Evolutionary conservation across 2,888 invertebrate genomes (phyloP).

Genomic region (Pseudoips prasinana): DNA sequence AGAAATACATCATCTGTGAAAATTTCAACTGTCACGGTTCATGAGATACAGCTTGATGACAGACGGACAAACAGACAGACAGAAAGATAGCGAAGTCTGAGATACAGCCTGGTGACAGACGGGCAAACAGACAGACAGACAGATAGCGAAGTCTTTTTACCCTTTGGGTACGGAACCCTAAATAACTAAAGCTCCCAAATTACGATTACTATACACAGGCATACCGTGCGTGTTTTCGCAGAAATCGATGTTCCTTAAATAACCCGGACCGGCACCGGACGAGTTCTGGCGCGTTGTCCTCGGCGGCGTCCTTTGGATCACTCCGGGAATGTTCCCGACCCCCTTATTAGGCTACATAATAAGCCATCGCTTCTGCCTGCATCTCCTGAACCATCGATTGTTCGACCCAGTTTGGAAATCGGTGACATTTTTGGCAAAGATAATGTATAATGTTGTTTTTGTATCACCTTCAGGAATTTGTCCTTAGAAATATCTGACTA

Average conservation of each 20-base stretch:
- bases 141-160: too few relatives aligned
- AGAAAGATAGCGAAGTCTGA: too few relatives aligned
- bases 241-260: constrained; percentile 66
- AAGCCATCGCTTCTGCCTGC: constrained; percentile 56
- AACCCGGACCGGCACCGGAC: constrained; percentile 54
- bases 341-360: constrained; percentile 75
- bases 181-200: constrained; percentile 52
- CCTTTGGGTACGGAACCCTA: too few relatives aligned
- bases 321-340: constrained; percentile 56
- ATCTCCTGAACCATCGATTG: constrained; percentile 63
- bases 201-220: constrained; percentile 56
- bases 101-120: too few relatives aligned
- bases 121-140: too few relatives aligned
- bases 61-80: too few relatives aligned
- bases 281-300: constrained; percentile 62
- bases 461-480: constrained; percentile 8
- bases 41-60: too few relatives aligned
- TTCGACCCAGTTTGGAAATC: constrained; percentile 72
- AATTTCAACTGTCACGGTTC: too few relatives aligned
- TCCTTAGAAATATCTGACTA: too few relatives aligned
- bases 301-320: constrained; percentile 73
- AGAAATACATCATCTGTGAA: too few relatives aligned
- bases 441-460: constrained; percentile 34
- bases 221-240: constrained; percentile 68
- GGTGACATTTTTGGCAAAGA: constrained; percentile 49